Percentiles rank a stretch among this genome's conserved stretches.
Evolutionary conservation across 2,888 invertebrate species (phyloP).

Genomic region (Gnatocerus cornutus): DNA sequence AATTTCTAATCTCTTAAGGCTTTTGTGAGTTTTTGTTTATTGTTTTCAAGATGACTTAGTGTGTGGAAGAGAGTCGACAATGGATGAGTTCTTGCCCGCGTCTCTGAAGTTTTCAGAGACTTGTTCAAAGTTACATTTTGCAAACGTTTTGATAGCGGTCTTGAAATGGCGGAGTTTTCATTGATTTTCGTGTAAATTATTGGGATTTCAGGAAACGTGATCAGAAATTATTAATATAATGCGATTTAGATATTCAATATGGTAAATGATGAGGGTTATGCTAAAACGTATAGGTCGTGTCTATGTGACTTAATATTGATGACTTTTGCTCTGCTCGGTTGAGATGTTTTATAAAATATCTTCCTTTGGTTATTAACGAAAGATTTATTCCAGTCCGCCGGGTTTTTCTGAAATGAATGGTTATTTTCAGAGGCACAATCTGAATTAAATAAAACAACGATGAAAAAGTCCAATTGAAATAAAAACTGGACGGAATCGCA

Average conservation of each 20-base stretch:
- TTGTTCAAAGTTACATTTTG: not conserved
- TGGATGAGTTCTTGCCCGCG: not conserved
- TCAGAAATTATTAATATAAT: constrained; percentile 34
- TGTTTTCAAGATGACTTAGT: constrained; percentile 3
- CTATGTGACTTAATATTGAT: not conserved
- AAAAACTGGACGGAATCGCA: constrained; percentile 46
- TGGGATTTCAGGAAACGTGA: constrained; percentile 21
- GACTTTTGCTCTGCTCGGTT: constrained; percentile 10
- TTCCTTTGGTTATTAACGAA: constrained; percentile 33
- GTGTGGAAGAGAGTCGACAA: constrained; percentile 1
- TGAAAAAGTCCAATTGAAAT: constrained; percentile 46
- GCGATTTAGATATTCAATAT: constrained; percentile 29
- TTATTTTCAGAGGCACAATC: constrained; percentile 38
- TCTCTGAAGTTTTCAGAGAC: not conserved
- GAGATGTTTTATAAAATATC: constrained; percentile 36
- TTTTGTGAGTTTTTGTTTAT: constrained; percentile 2
- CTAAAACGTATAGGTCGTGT: constrained; percentile 6
- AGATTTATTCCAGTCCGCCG: constrained; percentile 35
- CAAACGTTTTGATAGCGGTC: constrained; percentile 2
- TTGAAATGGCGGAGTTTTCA: constrained; percentile 8
- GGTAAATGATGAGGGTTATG: constrained; percentile 27
- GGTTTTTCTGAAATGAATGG: constrained; percentile 34
- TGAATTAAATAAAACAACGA: constrained; percentile 48
- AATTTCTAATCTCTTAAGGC: constrained; percentile 5
- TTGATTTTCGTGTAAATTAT: constrained; percentile 22